A percentile compares a stretch with the other conserved stretches of the same genome.
phyloP scores from a whole-genome alignment of 2,888 invertebrate species.

The Trichopoda pennipes region DNA sequence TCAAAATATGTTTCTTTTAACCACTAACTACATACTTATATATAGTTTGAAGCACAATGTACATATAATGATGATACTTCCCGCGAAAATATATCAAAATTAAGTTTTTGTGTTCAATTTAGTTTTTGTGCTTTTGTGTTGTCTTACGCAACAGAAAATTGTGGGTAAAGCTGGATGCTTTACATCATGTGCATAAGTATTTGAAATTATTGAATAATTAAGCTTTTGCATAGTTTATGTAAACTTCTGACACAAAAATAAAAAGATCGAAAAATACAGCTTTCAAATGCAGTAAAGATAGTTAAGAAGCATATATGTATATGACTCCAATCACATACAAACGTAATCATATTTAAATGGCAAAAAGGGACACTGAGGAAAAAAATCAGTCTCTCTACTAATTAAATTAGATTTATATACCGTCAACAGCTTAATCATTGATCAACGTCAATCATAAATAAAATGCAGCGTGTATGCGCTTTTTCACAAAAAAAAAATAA shows the following conservation, averaged over 20 bases:
- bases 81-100: neutral
- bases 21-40: too few relatives aligned
- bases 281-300: neutral
- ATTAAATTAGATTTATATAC: conserved; percentile 15
- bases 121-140: too few relatives aligned
- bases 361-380: neutral
- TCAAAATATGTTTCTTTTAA: too few relatives aligned
- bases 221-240: neutral
- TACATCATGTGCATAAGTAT: conserved; percentile 6
- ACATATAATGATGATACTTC: too few relatives aligned
- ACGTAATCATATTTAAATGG: conserved; percentile 35
- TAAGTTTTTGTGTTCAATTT: too few relatives aligned
- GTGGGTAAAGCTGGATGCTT: conserved; percentile 40
- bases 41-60: too few relatives aligned
- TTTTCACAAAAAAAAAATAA: neutral
- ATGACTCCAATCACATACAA: neutral
- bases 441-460: conserved; percentile 21
- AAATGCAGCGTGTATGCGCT: neutral
- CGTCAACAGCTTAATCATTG: conserved; percentile 18
- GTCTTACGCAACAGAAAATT: conserved; percentile 38
- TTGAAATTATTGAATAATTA: neutral
- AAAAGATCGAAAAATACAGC: conserved; percentile 9
- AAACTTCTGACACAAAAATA: neutral
- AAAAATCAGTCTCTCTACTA: neutral
- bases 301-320: neutral